Conservation (phyloP, 1,140 invertebrate genomes). For the Caerostris darwini region DNA sequence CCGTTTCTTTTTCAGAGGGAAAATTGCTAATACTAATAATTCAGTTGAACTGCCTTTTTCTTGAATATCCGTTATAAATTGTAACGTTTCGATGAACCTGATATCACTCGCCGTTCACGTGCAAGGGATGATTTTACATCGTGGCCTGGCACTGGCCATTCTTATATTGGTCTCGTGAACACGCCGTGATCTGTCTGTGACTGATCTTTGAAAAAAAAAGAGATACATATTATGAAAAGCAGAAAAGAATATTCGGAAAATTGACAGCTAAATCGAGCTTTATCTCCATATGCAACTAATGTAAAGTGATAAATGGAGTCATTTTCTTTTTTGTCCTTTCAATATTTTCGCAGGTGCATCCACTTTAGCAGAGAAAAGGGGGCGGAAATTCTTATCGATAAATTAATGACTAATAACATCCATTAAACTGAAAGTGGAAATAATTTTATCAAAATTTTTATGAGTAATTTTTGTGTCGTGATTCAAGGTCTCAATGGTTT, state of each 20-base stretch:
- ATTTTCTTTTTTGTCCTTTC: not conserved
- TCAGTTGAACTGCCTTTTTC: slow-evolving; percentile 3
- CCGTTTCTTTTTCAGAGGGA: not conserved
- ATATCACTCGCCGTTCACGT: not conserved
- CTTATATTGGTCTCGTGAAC: slow-evolving; percentile 9
- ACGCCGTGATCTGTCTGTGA: not conserved
- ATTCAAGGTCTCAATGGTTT: too few species aligned
- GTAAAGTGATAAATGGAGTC: slow-evolving; percentile 1
- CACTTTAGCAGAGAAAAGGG: too few species aligned
- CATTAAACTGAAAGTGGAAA: too few species aligned
- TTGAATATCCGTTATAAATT: slow-evolving; percentile 2
- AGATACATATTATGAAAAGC: too few species aligned
- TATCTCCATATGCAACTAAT: not conserved
- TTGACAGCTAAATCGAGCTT: slow-evolving; percentile 8
- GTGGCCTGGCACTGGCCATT: not conserved
- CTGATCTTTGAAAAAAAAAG: not conserved
- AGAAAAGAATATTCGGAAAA: slow-evolving; percentile 14
- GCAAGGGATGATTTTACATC: not conserved
- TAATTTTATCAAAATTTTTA: too few species aligned
- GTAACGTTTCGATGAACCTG: not conserved
- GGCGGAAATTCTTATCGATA: too few species aligned
- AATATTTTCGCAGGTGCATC: not conserved
- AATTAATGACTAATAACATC: too few species aligned
- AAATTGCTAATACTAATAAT: not conserved
- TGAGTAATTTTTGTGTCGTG: too few species aligned